Base-by-base conservation (phyloP, 2,888 invertebrate species). In the Megastigmus dorsalis region DNA sequence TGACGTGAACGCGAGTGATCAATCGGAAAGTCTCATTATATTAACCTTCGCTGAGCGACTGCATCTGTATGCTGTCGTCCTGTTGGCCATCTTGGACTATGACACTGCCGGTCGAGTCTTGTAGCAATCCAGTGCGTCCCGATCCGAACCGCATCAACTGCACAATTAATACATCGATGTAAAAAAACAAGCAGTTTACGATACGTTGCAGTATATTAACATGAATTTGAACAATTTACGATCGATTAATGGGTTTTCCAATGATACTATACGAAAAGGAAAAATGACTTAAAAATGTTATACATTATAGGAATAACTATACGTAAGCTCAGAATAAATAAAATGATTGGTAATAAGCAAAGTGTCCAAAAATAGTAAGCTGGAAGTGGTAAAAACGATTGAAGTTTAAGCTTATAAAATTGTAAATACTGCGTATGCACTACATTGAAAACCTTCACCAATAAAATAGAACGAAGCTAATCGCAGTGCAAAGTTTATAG, bases 41-140 rank as follows among this genome's bases (percentile, higher is more conserved):
- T 54, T 33, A 79, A 89, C 88, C 87, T 85, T 88, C 90, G 85
- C 89, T 90, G 66, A 90, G 84, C 67, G 88, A 88, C 76, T 88
- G 89, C 88, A 90, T 81, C 43, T 89, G 90, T 73, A 90, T 90
- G 71, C 89, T 84, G 41, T 88, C 88, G n/a, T 88, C 88, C 7
- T 84, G 85, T n/a, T 86, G 85, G 15, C 82, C 84, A 63, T 88
- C 88, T 71, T 86, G 87, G 3, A 92, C 89, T 30, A 88, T 89
- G 6, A 92, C 91, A 60, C 92, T 92, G n/a, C 92, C 92, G 1
- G 90, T 91, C 6, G 92, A 91, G 83, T 92, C 92, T 83, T 92
- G 92, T 68, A 89, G 83, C 28, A 89, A 81, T 10, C 76, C 88
- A 30, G 88, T 84, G 88, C 91, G 89, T 75, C 90, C 91, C 3